Evolutionary conservation across 2,888 invertebrate species (phyloP), one percentile per base, ranked within the genome.

Genomic region (Laothoe populi): DNA sequence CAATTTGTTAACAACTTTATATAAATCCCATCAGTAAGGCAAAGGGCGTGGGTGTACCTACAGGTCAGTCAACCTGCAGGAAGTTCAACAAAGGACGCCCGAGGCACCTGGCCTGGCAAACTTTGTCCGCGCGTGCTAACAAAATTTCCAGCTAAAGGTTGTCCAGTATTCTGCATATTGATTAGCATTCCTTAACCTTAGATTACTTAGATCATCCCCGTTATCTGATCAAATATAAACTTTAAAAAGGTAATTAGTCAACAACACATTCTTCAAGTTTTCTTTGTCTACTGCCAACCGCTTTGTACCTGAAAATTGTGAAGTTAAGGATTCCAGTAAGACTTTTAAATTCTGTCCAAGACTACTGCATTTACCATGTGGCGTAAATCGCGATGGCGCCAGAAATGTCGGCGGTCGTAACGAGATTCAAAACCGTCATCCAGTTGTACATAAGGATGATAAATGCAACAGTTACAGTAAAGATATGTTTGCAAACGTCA

Each of bases 41-140:
- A 38, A 23, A 48, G 38, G 59, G 38, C 74, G 79, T 81, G 75
- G 81, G 81, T 65, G 66, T 70, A 78, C 73, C 67, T 65, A 42
- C 73, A 69, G 84, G 83, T 84, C 82, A 83, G 68, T 84, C 76
- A 84, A 79, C 83, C 74, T 72, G 35, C 70, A 65, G 68, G 70
- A 74, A 79, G 77, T 78, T 77, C 75, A 81, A 77, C 78, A 76
- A 75, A 76, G 77, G 73, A 72, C 71, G 67, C 64, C 63, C 68
- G 63, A 70, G 70, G 73, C 69, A 64, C 53, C 49, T 24, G 38
- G 23, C 23, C 44, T 19, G 24, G 19, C 44, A 1, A 44, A 16
- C 42, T 44, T 44, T 19, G 44, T 8, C 19, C 19, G 19, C 8
- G 19, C 19, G 7, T 10, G 16, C 19, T 8, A 44, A 44, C 16